Conservation (phyloP, 2,888 invertebrate species). For the Rhyacophila evoluta region DNA sequence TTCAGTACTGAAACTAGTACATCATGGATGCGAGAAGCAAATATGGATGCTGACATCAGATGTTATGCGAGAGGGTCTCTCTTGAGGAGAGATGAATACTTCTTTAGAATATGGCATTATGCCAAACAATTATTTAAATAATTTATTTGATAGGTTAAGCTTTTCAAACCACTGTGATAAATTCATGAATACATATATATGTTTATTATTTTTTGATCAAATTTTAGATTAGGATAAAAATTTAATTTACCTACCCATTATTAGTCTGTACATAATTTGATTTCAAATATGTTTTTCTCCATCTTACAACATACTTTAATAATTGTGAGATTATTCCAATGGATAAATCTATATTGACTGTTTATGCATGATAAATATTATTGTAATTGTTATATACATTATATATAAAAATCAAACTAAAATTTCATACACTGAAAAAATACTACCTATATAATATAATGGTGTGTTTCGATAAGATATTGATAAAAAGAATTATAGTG, state of each 20-base stretch:
- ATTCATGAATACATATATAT: conserved; percentile 21
- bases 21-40: conserved; percentile 92
- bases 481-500: background rate
- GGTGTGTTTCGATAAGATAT: conserved; percentile 27
- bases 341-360: conserved; percentile 9
- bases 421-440: background rate
- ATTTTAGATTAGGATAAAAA: conserved; percentile 30
- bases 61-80: conserved; percentile 90
- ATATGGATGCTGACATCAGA: conserved; percentile 93
- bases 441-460: conserved; percentile 18
- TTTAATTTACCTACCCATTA: conserved; percentile 25
- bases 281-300: conserved; percentile 1
- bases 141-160: conserved; percentile 56
- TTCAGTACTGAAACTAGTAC: conserved; percentile 94
- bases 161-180: conserved; percentile 51
- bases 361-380: conserved; percentile 7
- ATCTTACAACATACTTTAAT: conserved; percentile 10
- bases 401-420: background rate
- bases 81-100: conserved; percentile 90
- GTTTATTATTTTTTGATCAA: conserved; percentile 26
- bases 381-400: background rate
- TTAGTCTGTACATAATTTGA: background rate
- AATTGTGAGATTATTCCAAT: conserved; percentile 25
- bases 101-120: conserved; percentile 94
- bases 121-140: conserved; percentile 87